Percentiles rank a stretch among this genome's conserved stretches.
Evolutionary conservation across 2,797 vertebrate genomes (phyloP).

Genomic region (Kryptopterus vitreolus): DNA sequence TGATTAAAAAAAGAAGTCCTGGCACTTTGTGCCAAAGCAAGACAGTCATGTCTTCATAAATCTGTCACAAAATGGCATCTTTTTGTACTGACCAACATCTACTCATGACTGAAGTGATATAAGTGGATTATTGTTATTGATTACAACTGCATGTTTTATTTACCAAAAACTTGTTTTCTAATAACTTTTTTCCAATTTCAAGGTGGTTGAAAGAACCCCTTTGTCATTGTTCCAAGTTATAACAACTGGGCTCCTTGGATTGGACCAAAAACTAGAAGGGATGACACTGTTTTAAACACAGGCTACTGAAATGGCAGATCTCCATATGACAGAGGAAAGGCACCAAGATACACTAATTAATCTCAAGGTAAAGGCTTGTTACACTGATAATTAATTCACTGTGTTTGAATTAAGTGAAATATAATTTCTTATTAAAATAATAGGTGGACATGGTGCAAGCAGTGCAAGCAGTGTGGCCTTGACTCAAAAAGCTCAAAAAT

Average conservation of each 20-base stretch:
- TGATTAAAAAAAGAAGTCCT: no score
- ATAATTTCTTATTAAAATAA: neutral
- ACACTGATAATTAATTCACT: neutral
- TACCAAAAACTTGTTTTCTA: neutral
- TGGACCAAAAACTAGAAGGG: neutral
- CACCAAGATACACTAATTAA: conserved; percentile 20
- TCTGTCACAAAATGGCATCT: no score
- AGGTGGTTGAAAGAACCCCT: neutral
- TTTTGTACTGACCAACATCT: no score
- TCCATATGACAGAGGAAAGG: conserved; percentile 17
- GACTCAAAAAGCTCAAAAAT: conserved; percentile 22
- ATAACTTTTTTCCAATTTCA: no score
- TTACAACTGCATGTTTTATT: no score
- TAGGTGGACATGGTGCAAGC: neutral
- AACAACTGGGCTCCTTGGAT: conserved; percentile 20
- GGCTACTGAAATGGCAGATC: neutral
- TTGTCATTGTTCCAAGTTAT: conserved; percentile 3
- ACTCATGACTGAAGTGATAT: no score
- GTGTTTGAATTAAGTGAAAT: neutral
- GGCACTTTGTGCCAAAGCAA: no score
- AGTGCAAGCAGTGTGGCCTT: neutral
- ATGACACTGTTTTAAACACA: neutral
- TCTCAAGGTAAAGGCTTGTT: neutral
- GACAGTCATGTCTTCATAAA: no score
- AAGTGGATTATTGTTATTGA: no score